These are phyloP conservation scores for Calcarius lapponicus DNA, from an alignment of 2,797 vertebrate species.

Conservation along the genomic window DNA sequence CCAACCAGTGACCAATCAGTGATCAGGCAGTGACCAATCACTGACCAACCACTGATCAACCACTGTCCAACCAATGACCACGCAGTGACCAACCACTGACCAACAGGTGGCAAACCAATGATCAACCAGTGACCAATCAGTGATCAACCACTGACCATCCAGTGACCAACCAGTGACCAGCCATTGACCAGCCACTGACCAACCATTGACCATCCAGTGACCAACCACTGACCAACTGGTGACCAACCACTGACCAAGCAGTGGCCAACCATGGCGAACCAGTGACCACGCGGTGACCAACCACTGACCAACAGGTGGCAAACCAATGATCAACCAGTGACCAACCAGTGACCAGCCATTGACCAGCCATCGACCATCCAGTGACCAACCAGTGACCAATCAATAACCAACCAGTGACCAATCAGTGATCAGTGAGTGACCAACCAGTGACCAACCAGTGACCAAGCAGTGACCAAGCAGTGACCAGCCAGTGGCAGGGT, in stretches of 20 bases:
- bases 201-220: accelerated
- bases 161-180: accelerated
- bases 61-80: no score
- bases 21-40: no score
- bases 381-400: no score
- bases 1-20: accelerated
- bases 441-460: neutral
- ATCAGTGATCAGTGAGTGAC: accelerated
- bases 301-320: accelerated
- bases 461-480: neutral
- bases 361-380: accelerated
- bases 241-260: neutral
- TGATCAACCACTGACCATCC: neutral
- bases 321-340: neutral
- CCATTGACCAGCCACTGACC: neutral
- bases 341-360: accelerated
- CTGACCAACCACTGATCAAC: accelerated
- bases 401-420: neutral
- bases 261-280: accelerated
- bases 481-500: accelerated
- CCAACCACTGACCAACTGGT: accelerated
- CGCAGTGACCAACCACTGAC: accelerated
- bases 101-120: no score
- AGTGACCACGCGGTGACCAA: neutral
- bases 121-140: neutral